Evolutionary conservation across 2,113 vertebrate species (phyloP).

Genomic region (Asarcornis scutulata): DNA sequence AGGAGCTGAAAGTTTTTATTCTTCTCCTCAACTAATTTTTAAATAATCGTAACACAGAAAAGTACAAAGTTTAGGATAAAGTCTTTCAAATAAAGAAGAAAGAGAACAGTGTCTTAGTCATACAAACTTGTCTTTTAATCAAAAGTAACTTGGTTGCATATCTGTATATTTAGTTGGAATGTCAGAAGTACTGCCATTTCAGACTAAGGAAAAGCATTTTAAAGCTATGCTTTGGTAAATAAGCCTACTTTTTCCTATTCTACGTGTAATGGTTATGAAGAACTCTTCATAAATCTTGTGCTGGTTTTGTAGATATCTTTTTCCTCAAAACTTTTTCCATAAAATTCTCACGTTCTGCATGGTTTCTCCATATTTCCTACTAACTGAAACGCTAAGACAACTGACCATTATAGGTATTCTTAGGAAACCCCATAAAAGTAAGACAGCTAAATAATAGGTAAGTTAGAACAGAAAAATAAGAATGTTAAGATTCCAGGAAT

Average conservation of each 20-base stretch:
- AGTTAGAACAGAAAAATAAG: not conserved
- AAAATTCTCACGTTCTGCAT: conserved; percentile 18
- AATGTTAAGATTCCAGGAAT: not conserved
- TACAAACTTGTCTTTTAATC: not conserved
- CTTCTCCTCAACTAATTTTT: not conserved
- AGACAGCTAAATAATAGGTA: not conserved
- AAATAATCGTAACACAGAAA: not conserved
- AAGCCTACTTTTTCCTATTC: not conserved
- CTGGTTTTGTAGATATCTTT: not conserved
- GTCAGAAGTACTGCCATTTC: not conserved
- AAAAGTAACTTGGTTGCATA: not conserved
- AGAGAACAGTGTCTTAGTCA: not conserved
- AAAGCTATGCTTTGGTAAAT: not conserved
- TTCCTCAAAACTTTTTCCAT: not conserved
- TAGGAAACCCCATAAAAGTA: not conserved
- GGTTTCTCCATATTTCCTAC: not conserved
- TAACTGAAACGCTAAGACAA: not conserved
- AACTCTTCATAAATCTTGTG: not conserved
- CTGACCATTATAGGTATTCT: not conserved
- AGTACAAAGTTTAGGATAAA: not conserved
- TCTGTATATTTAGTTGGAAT: not conserved
- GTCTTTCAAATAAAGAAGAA: not conserved
- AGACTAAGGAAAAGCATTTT: not conserved
- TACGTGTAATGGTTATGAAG: not conserved
- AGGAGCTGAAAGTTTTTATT: not conserved